Percentiles rank a stretch among this genome's conserved stretches.
Conservation (phyloP, 1,140 invertebrate species). For the Diprion similis region DNA sequence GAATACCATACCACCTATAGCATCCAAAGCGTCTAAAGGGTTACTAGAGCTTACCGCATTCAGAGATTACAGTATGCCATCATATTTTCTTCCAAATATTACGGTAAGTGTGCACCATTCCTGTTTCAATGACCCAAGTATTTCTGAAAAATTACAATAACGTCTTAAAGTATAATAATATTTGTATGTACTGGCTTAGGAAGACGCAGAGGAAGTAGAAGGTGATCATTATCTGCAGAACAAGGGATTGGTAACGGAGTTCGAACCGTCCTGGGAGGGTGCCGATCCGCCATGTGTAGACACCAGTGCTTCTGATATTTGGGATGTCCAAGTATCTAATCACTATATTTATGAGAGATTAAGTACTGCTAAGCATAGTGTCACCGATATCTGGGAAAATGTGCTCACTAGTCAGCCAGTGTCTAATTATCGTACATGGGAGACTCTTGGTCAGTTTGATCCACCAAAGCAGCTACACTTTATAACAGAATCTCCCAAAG, state of each 20-base stretch:
- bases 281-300: conserved; percentile 16
- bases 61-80: conserved; percentile 22
- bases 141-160: background rate
- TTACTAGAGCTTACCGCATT: background rate
- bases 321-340: conserved; percentile 26
- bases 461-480: conserved; percentile 43
- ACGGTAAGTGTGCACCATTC: conserved; percentile 21
- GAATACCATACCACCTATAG: background rate
- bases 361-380: conserved; percentile 1
- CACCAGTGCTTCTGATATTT: conserved; percentile 25
- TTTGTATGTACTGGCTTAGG: conserved; percentile 15
- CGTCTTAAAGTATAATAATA: conserved; percentile 9
- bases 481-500: conserved; percentile 42
- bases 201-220: conserved; percentile 27
- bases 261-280: conserved; percentile 33
- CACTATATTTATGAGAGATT: conserved; percentile 21
- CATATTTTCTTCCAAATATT: conserved; percentile 32
- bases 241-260: conserved; percentile 38
- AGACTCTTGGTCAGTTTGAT: conserved; percentile 45
- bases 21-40: background rate
- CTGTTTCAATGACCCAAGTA: background rate
- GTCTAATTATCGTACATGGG: conserved; percentile 49
- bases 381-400: conserved; percentile 21
- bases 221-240: conserved; percentile 25
- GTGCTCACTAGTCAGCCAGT: conserved; percentile 16